These are phyloP conservation scores for Trichogramma dendrolimi DNA, from an alignment of 2,888 invertebrate genomes.

Conservation along the genomic window DNA sequence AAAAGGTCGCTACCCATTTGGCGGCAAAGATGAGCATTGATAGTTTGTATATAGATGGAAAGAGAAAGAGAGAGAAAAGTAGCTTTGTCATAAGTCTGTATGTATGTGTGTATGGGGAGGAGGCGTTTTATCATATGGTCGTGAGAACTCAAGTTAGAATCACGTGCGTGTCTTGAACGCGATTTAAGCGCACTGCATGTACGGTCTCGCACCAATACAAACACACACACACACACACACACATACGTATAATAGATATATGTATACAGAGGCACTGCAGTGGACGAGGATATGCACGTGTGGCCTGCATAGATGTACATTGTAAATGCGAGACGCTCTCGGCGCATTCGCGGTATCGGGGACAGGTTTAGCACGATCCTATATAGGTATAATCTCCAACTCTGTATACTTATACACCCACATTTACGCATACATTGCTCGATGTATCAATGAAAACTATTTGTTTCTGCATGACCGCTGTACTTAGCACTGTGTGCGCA, in stretches of 20 bases:
- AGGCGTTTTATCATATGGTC: too few relatives aligned
- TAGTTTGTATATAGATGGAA: too few relatives aligned
- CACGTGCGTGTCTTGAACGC: too few relatives aligned
- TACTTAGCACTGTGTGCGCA: not conserved
- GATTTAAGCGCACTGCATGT: too few relatives aligned
- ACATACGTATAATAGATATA: not conserved
- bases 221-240: not conserved
- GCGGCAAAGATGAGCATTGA: too few relatives aligned
- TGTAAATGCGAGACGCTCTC: constrained; percentile 38
- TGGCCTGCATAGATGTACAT: constrained; percentile 27
- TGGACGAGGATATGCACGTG: not conserved
- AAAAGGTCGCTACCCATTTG: too few relatives aligned
- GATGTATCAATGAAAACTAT: constrained; percentile 21
- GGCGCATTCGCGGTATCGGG: constrained; percentile 25
- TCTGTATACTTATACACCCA: too few relatives aligned
- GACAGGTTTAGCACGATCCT: constrained; percentile 14
- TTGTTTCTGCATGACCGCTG: not conserved
- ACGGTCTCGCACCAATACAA: not conserved
- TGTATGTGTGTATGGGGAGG: too few relatives aligned
- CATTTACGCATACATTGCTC: not conserved
- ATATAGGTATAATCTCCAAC: not conserved
- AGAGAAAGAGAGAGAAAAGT: too few relatives aligned
- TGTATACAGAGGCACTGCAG: not conserved
- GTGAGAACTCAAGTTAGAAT: too few relatives aligned
- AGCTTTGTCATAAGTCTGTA: too few relatives aligned